Base-by-base conservation (phyloP, 2,888 invertebrate genomes). In the Epistrophe grossulariae region DNA sequence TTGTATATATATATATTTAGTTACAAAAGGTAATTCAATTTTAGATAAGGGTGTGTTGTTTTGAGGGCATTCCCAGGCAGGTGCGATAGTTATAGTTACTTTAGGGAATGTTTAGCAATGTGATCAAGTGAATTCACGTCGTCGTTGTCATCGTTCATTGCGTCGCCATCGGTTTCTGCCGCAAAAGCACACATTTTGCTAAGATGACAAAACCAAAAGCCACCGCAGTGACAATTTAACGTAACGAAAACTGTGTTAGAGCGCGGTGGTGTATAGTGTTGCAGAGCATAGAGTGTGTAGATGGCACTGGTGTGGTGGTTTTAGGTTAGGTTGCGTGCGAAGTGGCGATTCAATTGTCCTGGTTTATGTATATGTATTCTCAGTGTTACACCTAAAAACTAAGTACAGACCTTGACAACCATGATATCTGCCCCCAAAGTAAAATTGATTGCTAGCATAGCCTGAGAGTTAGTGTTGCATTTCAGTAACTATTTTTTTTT, bases 1-100 rank as follows among this genome's bases (percentile, higher is more conserved):
- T n/a, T 24, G 24, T 24, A 24, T 24, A 24, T 24, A 24, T 2
- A 24, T 24, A 24, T 3, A 24, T 24, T 24, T 24, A 15, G 24
- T 28, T 74, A 55, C n/a, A 24, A 62, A 64, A 28, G 50, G 79
- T 84, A 84, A 66, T 80, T 84, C 76, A 84, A 77, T 80, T 84
- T 66, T 64, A 38, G 59, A 59, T 38, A 64, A 59, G 71, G 84
- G 76, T 72, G 84, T 72, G 84, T 52, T 72, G 84, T 52, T 60
- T 62, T 45, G 19, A 31, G 19, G 38, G 48, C 52, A 55, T 55
- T 24, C 28, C 28, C 24, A 3, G 52, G 24, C 24, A 55, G 52
- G 24, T 55, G 48, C 40, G 43, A 43, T 43, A 43, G 35, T 40
- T 4, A n/a, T n/a, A 4, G 9, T 50, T 50, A 19, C 11, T 50